These are phyloP conservation scores for Pseudoips prasinana DNA, from an alignment of 2,888 invertebrate species.

Conservation along the genomic window DNA sequence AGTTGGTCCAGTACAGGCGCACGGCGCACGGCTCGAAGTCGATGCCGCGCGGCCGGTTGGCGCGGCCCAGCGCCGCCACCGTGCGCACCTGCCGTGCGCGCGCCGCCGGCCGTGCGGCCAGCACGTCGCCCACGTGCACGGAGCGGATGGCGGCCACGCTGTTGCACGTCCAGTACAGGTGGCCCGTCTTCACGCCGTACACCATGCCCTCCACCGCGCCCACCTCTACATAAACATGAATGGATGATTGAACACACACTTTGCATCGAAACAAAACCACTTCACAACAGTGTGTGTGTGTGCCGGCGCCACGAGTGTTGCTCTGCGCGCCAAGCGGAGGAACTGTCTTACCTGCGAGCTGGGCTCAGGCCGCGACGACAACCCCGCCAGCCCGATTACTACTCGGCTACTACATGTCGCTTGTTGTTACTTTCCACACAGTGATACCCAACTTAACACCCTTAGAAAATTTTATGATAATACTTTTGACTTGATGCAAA, in stretches of 20 bases:
- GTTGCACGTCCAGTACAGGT: conserved; percentile 94
- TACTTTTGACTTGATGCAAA: too few species aligned
- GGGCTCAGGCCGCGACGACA: too few species aligned
- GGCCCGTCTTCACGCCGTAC: conserved; percentile 85
- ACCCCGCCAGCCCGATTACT: too few species aligned
- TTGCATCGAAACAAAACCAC: too few species aligned
- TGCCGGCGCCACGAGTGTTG: too few species aligned
- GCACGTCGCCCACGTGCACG: conserved; percentile 29
- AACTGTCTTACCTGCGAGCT: too few species aligned
- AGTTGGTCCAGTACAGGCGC: conserved; percentile 94
- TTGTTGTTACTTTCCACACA: too few species aligned
- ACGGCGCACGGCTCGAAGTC: conserved; percentile 91
- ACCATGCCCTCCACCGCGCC: conserved; percentile 94
- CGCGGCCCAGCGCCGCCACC: conserved; percentile 84
- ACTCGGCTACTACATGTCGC: too few species aligned
- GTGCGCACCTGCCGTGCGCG: conserved; percentile 53
- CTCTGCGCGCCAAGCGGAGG: too few species aligned
- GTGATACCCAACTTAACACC: too few species aligned
- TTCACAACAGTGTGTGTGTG: too few species aligned
- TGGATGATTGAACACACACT: neutral
- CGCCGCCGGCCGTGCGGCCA: conserved; percentile 16
- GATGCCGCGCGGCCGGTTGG: conserved; percentile 92
- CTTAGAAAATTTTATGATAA: too few species aligned
- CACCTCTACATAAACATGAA: conserved; percentile 80
- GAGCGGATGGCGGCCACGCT: conserved; percentile 82